These are phyloP conservation scores for Wiebesia pumilae DNA, from an alignment of 1,140 invertebrate species.

Conservation along the genomic window DNA sequence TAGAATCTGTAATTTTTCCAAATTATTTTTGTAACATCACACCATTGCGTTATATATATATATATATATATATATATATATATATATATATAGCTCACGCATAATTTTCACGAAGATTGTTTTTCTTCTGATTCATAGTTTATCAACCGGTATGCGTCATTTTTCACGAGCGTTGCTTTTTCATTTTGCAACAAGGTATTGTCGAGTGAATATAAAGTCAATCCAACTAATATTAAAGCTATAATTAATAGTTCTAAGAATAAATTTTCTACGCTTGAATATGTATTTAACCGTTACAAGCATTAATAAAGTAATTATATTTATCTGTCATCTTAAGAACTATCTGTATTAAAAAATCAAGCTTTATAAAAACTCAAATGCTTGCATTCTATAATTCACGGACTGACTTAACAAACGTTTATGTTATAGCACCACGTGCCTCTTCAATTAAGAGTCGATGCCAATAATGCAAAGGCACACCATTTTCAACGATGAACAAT, in stretches of 20 bases:
- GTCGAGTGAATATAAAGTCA: slow-evolving; percentile 49
- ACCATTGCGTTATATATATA: neutral
- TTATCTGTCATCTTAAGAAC: neutral
- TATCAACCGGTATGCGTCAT: neutral
- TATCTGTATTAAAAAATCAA: neutral
- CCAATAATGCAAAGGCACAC: slow-evolving; percentile 48
- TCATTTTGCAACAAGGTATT: slow-evolving; percentile 38
- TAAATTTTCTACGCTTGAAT: neutral
- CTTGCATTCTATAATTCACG: slow-evolving; percentile 41
- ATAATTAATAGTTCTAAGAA: neutral
- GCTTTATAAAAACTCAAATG: neutral
- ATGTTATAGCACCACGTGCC: slow-evolving; percentile 43
- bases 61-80: too few relatives aligned
- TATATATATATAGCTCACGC: neutral
- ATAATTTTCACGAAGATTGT: neutral
- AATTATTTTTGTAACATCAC: slow-evolving; percentile 11
- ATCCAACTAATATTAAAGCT: slow-evolving; percentile 42
- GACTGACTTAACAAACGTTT: slow-evolving; percentile 44
- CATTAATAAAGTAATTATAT: neutral
- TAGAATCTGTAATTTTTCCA: neutral
- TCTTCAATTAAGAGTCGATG: slow-evolving; percentile 40
- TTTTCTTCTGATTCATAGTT: neutral
- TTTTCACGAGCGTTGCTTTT: slow-evolving; percentile 19
- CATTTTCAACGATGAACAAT: slow-evolving; percentile 40
- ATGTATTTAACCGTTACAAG: neutral